A percentile compares a stretch with the other conserved stretches of the same genome.
These are phyloP conservation scores for Caloenas nicobarica DNA, from an alignment of 2,113 vertebrate genomes.

Conservation along the genomic window DNA sequence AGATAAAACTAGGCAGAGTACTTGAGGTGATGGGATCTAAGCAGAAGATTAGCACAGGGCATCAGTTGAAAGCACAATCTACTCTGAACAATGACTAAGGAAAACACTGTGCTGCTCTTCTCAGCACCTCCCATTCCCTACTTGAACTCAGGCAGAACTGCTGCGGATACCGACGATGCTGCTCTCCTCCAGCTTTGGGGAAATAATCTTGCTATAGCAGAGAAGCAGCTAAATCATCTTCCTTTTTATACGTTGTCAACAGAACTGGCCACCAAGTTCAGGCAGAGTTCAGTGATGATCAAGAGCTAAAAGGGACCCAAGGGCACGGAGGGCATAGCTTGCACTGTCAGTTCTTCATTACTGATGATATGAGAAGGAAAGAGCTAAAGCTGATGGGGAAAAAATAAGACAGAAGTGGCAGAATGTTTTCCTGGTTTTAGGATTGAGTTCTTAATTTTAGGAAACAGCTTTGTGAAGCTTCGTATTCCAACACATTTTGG, in stretches of 20 bases:
- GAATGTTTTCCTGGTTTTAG: neutral
- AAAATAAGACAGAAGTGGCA: neutral
- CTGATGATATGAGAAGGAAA: neutral
- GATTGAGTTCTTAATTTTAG: neutral
- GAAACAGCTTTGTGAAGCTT: neutral
- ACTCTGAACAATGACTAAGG: neutral
- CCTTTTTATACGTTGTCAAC: neutral
- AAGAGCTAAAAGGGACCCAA: neutral
- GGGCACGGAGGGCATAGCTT: neutral
- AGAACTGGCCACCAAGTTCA: neutral
- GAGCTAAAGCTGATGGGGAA: neutral
- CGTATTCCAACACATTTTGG: neutral
- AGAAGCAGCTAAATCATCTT: neutral
- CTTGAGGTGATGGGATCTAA: neutral
- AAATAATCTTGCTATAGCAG: neutral
- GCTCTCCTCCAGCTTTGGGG: neutral
- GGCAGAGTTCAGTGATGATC: neutral
- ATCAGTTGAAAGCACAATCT: neutral
- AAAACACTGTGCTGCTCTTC: neutral
- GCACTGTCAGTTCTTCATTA: neutral
- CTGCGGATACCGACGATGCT: neutral
- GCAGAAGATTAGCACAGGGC: neutral
- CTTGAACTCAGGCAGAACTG: neutral
- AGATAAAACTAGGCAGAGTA: neutral
- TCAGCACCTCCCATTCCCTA: neutral